These are phyloP conservation scores for Megatriorchis doriae DNA, from an alignment of 2,113 vertebrate species.

Conservation along the genomic window DNA sequence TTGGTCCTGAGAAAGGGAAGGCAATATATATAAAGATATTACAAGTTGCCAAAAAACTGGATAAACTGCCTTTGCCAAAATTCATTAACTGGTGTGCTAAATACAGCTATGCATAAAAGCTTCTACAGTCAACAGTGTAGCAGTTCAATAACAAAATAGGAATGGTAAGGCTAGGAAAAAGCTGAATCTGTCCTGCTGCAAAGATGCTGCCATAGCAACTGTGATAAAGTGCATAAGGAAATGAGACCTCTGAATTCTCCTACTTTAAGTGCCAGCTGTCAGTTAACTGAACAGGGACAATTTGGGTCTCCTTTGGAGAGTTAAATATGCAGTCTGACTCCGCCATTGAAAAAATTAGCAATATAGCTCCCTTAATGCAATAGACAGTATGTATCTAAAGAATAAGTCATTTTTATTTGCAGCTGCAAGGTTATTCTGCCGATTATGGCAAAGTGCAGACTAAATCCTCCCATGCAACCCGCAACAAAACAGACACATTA, in stretches of 20 bases:
- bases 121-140: neutral
- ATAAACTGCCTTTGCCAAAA: neutral
- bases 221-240: neutral
- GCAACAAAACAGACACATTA: slow-evolving; percentile 23
- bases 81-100: neutral
- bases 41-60: neutral
- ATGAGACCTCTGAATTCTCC: neutral
- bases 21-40: neutral
- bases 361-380: neutral
- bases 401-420: neutral
- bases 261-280: neutral
- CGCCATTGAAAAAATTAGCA: neutral
- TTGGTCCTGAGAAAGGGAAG: slow-evolving; percentile 79
- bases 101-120: neutral
- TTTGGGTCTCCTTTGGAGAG: neutral
- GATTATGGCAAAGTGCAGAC: neutral
- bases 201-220: neutral
- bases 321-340: neutral
- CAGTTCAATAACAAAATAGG: neutral
- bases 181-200: neutral
- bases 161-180: neutral
- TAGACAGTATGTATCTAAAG: neutral
- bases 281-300: neutral
- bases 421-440: neutral
- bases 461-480: neutral